These are phyloP conservation scores for Solenodon paradoxus DNA, from an alignment of 2,113 vertebrate species.

Conservation along the genomic window DNA sequence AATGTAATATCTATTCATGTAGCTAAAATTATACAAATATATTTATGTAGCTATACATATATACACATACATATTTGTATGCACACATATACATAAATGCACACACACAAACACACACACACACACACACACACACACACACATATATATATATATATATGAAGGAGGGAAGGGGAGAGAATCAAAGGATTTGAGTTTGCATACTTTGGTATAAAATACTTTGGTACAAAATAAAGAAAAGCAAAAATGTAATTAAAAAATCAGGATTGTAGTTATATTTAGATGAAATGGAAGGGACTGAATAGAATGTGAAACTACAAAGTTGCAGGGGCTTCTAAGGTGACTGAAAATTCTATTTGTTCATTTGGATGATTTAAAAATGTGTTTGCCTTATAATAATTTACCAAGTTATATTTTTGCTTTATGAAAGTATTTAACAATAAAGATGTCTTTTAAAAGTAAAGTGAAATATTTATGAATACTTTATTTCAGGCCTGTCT, in stretches of 20 bases:
- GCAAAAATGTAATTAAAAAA: background rate
- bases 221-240: background rate
- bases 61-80: too few species aligned
- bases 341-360: background rate
- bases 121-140: too few species aligned
- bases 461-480: background rate
- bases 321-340: background rate
- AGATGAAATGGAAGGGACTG: background rate
- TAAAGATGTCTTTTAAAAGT: background rate
- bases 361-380: background rate
- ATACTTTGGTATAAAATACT: background rate
- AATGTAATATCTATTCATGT: too few species aligned
- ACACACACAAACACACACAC: too few species aligned
- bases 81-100: too few species aligned
- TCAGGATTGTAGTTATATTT: background rate
- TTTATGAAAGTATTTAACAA: background rate
- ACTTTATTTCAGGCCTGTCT: background rate
- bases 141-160: too few species aligned
- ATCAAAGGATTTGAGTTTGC: background rate
- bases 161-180: background rate
- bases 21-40: too few species aligned
- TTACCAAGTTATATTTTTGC: background rate
- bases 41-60: too few species aligned
- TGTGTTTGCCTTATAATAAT: background rate
- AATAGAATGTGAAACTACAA: background rate